Conservation (phyloP, 2,113 vertebrate genomes). For the Microcebus tavaratra region DNA sequence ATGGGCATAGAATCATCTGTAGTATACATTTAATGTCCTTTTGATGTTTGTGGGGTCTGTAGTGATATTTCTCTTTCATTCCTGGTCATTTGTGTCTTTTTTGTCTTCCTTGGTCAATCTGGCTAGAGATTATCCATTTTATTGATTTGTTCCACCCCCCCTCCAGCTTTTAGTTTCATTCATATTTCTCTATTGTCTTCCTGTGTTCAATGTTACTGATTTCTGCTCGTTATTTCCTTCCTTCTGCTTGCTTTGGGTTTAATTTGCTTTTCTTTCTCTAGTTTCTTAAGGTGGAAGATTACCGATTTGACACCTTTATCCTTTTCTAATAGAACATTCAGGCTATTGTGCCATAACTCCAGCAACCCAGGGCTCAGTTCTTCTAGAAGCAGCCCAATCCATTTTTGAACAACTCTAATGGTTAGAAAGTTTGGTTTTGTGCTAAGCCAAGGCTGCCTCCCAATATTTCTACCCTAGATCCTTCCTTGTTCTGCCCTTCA, state of each 20-base stretch:
- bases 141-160: neutral
- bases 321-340: neutral
- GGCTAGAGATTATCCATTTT: neutral
- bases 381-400: neutral
- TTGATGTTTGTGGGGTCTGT: neutral
- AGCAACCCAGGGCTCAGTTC: neutral
- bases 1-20: neutral
- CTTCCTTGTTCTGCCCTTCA: neutral
- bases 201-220: neutral
- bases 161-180: neutral
- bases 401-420: neutral
- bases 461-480: neutral
- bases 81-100: neutral
- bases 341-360: neutral
- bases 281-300: neutral
- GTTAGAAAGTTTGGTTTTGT: neutral
- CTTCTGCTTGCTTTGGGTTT: neutral
- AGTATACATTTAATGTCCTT: neutral
- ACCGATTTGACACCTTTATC: neutral
- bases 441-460: neutral
- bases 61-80: neutral
- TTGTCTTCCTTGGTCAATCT: neutral
- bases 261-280: neutral
- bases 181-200: neutral
- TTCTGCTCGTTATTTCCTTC: neutral